These are phyloP conservation scores for Leucophenga varia DNA, from an alignment of 1,140 invertebrate species.

Conservation along the genomic window DNA sequence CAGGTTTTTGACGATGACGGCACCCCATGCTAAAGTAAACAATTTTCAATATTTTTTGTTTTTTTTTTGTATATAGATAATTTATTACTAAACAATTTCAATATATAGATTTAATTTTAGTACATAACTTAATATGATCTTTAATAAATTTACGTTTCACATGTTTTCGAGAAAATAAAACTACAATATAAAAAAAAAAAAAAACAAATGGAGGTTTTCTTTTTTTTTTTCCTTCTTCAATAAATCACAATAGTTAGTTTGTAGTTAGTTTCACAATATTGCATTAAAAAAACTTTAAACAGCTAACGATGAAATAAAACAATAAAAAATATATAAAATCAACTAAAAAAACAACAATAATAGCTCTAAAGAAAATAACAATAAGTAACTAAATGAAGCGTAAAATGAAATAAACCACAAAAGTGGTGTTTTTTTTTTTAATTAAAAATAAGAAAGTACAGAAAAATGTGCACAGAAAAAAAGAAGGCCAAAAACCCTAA, in stretches of 20 bases:
- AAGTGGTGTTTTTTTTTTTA: slow-evolving; percentile 9
- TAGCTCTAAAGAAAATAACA: slow-evolving; percentile 24
- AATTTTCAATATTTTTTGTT: too few relatives aligned
- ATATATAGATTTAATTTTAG: not conserved
- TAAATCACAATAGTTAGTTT: slow-evolving; percentile 39
- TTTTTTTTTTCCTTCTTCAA: too few relatives aligned
- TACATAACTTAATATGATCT: not conserved
- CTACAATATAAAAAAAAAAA: slow-evolving; percentile 26
- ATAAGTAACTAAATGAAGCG: slow-evolving; percentile 32
- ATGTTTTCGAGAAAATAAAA: slow-evolving; percentile 38
- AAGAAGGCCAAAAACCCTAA: slow-evolving; percentile 4
- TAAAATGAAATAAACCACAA: slow-evolving; percentile 18
- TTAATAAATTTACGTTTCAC: slow-evolving; percentile 5
- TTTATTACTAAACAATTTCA: not conserved
- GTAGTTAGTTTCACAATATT: slow-evolving; percentile 24
- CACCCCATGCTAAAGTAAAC: too few relatives aligned
- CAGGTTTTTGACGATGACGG: too few relatives aligned
- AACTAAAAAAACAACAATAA: not conserved
- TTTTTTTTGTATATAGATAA: too few relatives aligned
- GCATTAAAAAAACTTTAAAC: not conserved
- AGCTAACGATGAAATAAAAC: too few relatives aligned
- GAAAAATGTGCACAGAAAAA: slow-evolving; percentile 22
- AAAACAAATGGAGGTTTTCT: slow-evolving; percentile 7
- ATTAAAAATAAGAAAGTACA: not conserved
- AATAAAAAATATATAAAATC: slow-evolving; percentile 4